Evolutionary conservation across 2,113 vertebrate genomes (phyloP), one percentile per base, ranked within the genome.

Genomic region (Podarcis muralis): DNA sequence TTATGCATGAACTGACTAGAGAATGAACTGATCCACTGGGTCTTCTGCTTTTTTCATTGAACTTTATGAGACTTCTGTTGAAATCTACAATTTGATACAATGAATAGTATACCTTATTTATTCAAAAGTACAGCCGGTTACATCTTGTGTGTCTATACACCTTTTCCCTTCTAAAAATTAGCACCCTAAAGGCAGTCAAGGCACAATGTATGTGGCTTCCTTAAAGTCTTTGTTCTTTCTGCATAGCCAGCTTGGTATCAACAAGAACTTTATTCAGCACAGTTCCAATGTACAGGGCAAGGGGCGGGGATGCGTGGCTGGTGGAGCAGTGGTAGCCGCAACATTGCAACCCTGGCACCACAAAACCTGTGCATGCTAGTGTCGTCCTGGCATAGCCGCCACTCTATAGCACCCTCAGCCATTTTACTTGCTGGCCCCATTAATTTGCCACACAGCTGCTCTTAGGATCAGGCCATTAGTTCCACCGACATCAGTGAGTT

Each of bases 131-230:
- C 43, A 43, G 43, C 43, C 43, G 6, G 43, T 43, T 8, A 43
- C 43, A 43, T 43, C 43, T 43, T 43, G 1, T 43, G 43, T 43
- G 43, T 43, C 7, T 43, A 43, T 43, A 43, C 7, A 43, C 1
- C 12, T 16, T 83, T 69, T 22, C 7, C 20, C 16, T 83, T 48
- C 37, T n/a, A 40, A n/a, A 32, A 83, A 83, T 53, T 62, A 68
- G 6, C 32, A 82, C 62, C 11, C 62, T 77, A 27, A 82, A 66
- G n/a, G 23, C 35, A 78, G 37, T 0, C 53, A 9, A 68, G 57
- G 68, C 22, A 1, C 6, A 8, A 35, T 1, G 40, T 0, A 1
- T 22, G n/a, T 1, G 1, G 12, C 0, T 40, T 81, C 20, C 65
- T 32, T 32, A 0, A 53, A 5, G 4, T 0, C 1, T 75, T 75